phyloP scores from a whole-genome alignment of 2,888 invertebrate genomes.

The Perdita meconis region DNA sequence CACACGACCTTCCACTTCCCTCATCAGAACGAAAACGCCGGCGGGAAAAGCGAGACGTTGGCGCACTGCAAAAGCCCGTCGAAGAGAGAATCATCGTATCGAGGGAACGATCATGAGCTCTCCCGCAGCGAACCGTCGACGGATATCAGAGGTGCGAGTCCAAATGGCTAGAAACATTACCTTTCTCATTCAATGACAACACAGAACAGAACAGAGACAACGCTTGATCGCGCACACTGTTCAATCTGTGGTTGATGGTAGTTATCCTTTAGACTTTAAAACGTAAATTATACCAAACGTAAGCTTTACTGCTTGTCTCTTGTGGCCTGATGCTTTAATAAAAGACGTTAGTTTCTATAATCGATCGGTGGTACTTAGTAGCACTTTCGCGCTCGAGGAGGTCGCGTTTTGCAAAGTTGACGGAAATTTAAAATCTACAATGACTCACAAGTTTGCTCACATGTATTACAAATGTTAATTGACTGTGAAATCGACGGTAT shows the following conservation, averaged over 20 bases:
- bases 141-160: slow-evolving; percentile 78
- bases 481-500: no score
- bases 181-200: background rate
- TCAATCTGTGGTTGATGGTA: background rate
- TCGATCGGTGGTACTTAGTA: slow-evolving; percentile 5
- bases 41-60: slow-evolving; percentile 70
- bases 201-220: no score
- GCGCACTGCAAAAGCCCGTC: slow-evolving; percentile 76
- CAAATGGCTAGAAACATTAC: slow-evolving; percentile 2
- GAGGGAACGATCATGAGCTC: slow-evolving; percentile 76
- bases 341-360: slow-evolving; percentile 30
- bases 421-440: no score
- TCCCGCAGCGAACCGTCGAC: slow-evolving; percentile 80
- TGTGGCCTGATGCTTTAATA: slow-evolving; percentile 19
- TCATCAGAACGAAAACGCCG: slow-evolving; percentile 72
- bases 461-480: no score
- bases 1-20: slow-evolving; percentile 87
- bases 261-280: background rate
- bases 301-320: slow-evolving; percentile 10
- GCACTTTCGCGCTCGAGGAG: background rate
- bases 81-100: slow-evolving; percentile 72
- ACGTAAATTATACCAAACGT: background rate
- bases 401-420: slow-evolving; percentile 8
- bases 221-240: background rate
- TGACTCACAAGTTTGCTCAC: no score